Conservation (phyloP, 2,113 vertebrate genomes). For the Anguilla rostrata region DNA sequence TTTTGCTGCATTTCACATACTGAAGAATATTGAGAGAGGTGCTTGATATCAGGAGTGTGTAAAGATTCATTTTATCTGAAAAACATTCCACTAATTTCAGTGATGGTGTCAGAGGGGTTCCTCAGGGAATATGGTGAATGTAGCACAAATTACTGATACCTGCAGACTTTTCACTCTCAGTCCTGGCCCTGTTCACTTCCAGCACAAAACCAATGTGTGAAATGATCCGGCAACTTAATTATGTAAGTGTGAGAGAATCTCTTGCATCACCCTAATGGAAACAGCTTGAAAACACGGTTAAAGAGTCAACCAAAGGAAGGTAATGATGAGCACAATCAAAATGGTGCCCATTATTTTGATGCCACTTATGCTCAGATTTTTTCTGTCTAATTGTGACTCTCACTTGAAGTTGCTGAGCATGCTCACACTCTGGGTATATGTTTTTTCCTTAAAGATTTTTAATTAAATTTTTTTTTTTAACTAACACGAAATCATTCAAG, state of each 20-base stretch:
- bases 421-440: constrained; percentile 36
- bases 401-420: constrained; percentile 7
- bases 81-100: neutral
- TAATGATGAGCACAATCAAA: too few relatives aligned
- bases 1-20: neutral
- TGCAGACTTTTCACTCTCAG: neutral
- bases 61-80: neutral
- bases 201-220: constrained; percentile 9
- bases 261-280: neutral
- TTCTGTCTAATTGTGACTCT: neutral
- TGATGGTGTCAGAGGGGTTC: neutral
- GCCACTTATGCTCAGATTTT: neutral
- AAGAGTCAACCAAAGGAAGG: neutral
- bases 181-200: constrained; percentile 2
- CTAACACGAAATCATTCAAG: constrained; percentile 11
- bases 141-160: neutral
- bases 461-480: constrained; percentile 7
- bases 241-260: neutral
- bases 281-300: neutral
- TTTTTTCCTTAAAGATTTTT: constrained; percentile 29
- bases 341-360: neutral
- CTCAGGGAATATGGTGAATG: neutral
- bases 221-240: constrained; percentile 16
- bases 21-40: neutral
- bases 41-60: neutral